These are phyloP conservation scores for Amblyornis subalaris DNA, from an alignment of 2,113 vertebrate species.

Conservation along the genomic window DNA sequence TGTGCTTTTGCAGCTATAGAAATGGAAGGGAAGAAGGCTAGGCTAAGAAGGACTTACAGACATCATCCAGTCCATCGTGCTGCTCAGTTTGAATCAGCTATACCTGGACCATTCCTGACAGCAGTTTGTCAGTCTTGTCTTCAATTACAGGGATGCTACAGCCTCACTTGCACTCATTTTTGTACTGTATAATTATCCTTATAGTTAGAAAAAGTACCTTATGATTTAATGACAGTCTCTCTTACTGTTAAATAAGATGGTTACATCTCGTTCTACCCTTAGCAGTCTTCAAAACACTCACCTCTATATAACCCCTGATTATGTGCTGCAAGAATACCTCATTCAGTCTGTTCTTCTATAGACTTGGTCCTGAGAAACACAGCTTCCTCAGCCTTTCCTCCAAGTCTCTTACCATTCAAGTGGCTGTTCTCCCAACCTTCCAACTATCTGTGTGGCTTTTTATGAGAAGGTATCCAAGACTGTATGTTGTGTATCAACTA, in stretches of 20 bases:
- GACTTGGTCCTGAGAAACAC: neutral
- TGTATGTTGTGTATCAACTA: neutral
- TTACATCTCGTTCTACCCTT: neutral
- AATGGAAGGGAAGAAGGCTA: neutral
- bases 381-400: neutral
- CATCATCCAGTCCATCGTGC: neutral
- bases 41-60: neutral
- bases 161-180: neutral
- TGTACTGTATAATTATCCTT: neutral
- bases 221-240: neutral
- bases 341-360: neutral
- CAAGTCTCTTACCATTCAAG: neutral
- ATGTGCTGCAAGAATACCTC: neutral
- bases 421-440: neutral
- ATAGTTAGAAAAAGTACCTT: neutral
- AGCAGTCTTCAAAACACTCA: neutral
- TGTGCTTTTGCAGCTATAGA: neutral
- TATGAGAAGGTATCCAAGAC: neutral
- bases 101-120: neutral
- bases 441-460: neutral
- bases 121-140: neutral
- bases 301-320: neutral
- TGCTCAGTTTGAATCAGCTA: neutral
- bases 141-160: neutral
- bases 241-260: neutral